Evolutionary conservation across 1,140 invertebrate species (phyloP).

Genomic region (Orchestia grillus): DNA sequence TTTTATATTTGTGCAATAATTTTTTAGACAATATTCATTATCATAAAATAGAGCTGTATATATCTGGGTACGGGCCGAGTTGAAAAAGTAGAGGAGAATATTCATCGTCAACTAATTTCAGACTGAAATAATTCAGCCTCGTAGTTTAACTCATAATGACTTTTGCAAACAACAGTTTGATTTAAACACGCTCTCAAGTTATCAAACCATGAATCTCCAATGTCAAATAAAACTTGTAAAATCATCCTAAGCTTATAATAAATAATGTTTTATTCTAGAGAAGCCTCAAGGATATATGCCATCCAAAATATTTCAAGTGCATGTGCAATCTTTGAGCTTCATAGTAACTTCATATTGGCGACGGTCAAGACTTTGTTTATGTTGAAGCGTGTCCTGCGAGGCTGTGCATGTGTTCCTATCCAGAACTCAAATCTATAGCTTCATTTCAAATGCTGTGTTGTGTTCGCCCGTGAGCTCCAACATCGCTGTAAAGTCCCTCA

Average conservation of each 20-base stretch:
- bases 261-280: not conserved
- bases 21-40: too few species aligned
- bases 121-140: too few species aligned
- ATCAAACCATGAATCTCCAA: not conserved
- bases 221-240: not conserved
- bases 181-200: too few species aligned
- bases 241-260: not conserved
- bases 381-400: not conserved
- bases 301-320: not conserved
- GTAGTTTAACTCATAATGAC: too few species aligned
- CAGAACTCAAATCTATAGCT: slow-evolving; percentile 15
- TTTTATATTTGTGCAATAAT: too few species aligned
- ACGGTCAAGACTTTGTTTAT: not conserved
- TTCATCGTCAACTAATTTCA: too few species aligned
- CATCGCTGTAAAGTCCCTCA: not conserved
- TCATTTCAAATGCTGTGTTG: slow-evolving; percentile 34
- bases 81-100: too few species aligned
- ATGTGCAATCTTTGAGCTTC: not conserved
- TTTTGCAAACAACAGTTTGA: too few species aligned
- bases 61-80: too few species aligned
- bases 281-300: not conserved
- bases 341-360: not conserved
- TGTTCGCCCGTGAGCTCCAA: not conserved
- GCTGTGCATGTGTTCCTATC: not conserved
- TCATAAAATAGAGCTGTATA: too few species aligned